Base-by-base conservation (phyloP, 2,113 vertebrate species). In the Tragulus kanchil region DNA sequence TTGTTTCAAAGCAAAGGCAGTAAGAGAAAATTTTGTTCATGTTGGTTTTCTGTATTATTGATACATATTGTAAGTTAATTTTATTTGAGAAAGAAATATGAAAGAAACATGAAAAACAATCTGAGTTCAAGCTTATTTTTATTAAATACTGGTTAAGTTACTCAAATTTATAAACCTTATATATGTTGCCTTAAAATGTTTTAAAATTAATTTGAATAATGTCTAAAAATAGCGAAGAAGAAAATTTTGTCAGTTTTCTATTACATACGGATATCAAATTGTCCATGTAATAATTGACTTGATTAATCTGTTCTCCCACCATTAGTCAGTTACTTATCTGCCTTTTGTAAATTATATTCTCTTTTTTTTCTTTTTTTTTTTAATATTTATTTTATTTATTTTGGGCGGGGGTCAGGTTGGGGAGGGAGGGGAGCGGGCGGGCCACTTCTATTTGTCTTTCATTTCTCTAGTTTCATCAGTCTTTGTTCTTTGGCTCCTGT, bases 11-110 rank as follows among this genome's bases (percentile, higher is more conserved):
- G 3, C 12, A 77, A 94, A 95, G 89, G 26, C 25, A 28, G 8
- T 21, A 93, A 97, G 96, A 97, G 87, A 71, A 97, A 78, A 13
- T 89, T 14, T 65, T 61, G 36, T 97, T 98, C 83, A 89, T 83
- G 64, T n/a, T 56, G 75, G 65, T 91, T 96, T 97, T 62, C 85
- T 89, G 56, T 88, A 79, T 97, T 98, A 98, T 95, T 98, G 97
- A 96, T 97, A 97, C 87, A 58, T 58, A 96, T 97, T 96, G 88
- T 94, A 95, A 89, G 58, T 94, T 97, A 98, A 98, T 97, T 98
- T 97, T 96, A 97, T 98, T 97, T 98, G 97, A 90, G 98, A 98
- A 97, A 98, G 61, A 97, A 91, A 90, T 88, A 97, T 93, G 84
- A 95, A 96, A 95, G 78, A 97, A 97, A 96, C 0, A 19, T 97